phyloP scores from a whole-genome alignment of 2,113 vertebrate genomes.

The Columba livia region DNA sequence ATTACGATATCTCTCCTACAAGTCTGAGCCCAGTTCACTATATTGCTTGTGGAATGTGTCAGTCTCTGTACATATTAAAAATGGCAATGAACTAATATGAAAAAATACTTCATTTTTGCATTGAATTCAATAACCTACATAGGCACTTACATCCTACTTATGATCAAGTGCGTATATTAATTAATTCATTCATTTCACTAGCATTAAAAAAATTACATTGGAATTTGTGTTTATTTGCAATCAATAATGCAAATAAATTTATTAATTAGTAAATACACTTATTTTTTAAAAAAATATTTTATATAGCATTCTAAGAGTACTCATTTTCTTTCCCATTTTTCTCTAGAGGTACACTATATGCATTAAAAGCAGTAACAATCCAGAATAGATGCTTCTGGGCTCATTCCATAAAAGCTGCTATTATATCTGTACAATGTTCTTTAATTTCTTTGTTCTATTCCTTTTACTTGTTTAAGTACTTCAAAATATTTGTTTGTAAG shows the following conservation, averaged over 20 bases:
- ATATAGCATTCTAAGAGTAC: neutral
- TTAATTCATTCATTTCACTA: neutral
- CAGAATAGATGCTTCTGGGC: neutral
- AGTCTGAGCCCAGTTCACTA: constrained; percentile 3
- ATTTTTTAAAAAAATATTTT: neutral
- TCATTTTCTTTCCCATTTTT: neutral
- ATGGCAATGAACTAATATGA: neutral
- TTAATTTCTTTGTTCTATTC: constrained; percentile 68
- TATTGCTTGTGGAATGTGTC: neutral
- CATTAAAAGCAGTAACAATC: neutral
- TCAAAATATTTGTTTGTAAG: constrained; percentile 73
- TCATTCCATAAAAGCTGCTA: constrained; percentile 13
- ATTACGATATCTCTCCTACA: constrained; percentile 15
- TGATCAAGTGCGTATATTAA: neutral
- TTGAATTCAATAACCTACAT: neutral
- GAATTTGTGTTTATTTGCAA: neutral
- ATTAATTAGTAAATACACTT: neutral
- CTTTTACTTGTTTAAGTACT: constrained; percentile 55
- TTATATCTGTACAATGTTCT: neutral
- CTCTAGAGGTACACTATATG: neutral
- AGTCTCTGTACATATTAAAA: neutral
- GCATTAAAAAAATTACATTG: neutral
- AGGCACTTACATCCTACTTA: neutral
- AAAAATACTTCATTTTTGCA: neutral
- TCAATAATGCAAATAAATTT: neutral